Evolutionary conservation across 2,888 invertebrate species (phyloP), one percentile per base, ranked within the genome.

Genomic region (Uropetala carovei): DNA sequence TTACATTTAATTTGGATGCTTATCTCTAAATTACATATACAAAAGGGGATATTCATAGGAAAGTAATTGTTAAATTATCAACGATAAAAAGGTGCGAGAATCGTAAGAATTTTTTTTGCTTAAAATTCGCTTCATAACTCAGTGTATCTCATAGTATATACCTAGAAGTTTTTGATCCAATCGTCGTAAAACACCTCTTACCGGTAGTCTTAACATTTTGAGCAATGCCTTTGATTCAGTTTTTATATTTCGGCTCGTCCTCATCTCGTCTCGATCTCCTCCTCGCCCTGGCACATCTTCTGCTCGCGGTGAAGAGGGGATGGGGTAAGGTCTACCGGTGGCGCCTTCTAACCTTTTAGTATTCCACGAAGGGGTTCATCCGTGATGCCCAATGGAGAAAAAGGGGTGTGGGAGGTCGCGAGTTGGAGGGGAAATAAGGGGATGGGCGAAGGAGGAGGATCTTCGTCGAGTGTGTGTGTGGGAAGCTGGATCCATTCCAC

Each of bases 401-500:
- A 83, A n/a, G 56, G 43, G 43, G 43, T 43, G 43, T 1, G 68
- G 68, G 27, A 27, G 27, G 27, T 14, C 22, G 22, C 68, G 60
- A 13, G 85, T 58, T 43, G 16, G 22, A 18, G 56, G 9, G 83
- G 11, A 43, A 43, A 4, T 16, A 82, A 0, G 56, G 18, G n/a
- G 64, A 56, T 10, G 43, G 43, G 43, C 13, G 30, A 43, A 10
- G 57, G 43, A n/a, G 82, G 82, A 82, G 22, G 11, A 22, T 22
- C 22, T 58, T 85, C 11, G 14, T 10, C 85, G 22, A 75, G 86
- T 64, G 57, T 18, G 56, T 11, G 89, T 64, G 43, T 85, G n/a
- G 85, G 85, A 85, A 58, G 58, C 30, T 89, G 64, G 68, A 89
- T 43, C 64, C 64, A 89, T 68, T 89, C 89, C 89, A 64, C 64